Base-by-base conservation (phyloP, 2,113 vertebrate species). In the Himantopus leucocephalus region DNA sequence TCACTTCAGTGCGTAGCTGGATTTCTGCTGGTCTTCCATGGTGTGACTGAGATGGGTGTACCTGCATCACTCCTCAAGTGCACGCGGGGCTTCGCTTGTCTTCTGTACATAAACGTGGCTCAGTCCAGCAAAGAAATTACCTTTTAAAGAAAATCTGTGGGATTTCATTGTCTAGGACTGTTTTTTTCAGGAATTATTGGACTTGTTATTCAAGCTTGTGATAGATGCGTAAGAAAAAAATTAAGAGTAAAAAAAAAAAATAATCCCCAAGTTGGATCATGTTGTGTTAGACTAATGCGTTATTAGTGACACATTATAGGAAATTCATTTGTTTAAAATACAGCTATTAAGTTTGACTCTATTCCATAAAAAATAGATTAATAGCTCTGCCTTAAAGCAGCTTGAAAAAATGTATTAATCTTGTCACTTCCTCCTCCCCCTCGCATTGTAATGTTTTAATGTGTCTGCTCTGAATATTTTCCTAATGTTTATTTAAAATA, bases 301-400 rank as follows among this genome's bases (percentile, higher is more conserved):
- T 83, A 39, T 62, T 77, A 90, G 75, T 50, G 67, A 39, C 35
- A 26, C 12, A 8, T 55, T 73, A 26, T 7, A 56, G 23, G 80
- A 84, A 91, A 62, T 88, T 47, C 0, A 48, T 94, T 93, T 83
- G 37, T 88, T 83, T 76, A 56, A 88, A 73, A 71, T 53, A 32
- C 50, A 84, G 16, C 50, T 60, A 63, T 87, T 72, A 92, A 70
- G 18, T 66, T 39, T 73, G 72, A 70, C 26, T 64, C 24, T 10
- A 1, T 80, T 70, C 74, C 50, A 81, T 80, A n/a, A 88, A 80
- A 97, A 88, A 85, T 41, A 82, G 48, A 83, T 92, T 43, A 92
- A 73, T 43, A 53, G 22, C 75, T 85, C 12, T 88, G 72, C 45
- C 48, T 70, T 80, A 79, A 68, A 93, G 50, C 48, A 58, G 39